A percentile compares a stretch with the other conserved stretches of the same genome.
phyloP scores from a whole-genome alignment of 2,113 vertebrate species.

The Recurvirostra avosetta region DNA sequence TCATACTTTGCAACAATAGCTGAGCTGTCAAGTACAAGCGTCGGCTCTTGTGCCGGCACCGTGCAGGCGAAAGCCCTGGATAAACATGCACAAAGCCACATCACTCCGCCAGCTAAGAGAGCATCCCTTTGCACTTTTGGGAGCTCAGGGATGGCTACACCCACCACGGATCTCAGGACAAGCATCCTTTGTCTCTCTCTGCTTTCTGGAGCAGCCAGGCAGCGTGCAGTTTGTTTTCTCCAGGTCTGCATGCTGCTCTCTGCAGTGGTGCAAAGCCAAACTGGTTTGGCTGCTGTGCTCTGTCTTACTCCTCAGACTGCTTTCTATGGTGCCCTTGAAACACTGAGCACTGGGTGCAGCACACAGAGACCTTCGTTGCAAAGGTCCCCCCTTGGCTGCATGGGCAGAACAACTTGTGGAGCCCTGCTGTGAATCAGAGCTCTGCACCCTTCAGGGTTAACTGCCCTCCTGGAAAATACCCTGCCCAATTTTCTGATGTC shows the following conservation, averaged over 20 bases:
- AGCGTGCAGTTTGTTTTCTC: not conserved
- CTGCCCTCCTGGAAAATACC: not conserved
- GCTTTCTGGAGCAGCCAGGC: not conserved
- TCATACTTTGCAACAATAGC: constrained; percentile 58
- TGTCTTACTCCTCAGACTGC: not conserved
- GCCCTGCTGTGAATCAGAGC: not conserved
- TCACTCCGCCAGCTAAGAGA: not conserved
- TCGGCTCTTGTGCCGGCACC: not conserved
- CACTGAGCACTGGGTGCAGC: not conserved
- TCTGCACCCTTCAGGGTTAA: not conserved
- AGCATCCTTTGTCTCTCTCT: not conserved
- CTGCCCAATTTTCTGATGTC: not conserved
- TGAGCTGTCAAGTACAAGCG: constrained; percentile 12
- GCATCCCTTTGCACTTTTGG: not conserved
- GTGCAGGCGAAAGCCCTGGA: not conserved
- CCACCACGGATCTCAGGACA: not conserved
- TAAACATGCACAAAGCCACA: not conserved
- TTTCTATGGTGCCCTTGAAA: not conserved
- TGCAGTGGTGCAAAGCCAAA: not conserved
- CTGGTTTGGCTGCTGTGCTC: not conserved
- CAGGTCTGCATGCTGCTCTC: not conserved
- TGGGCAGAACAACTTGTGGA: not conserved
- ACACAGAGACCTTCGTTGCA: not conserved
- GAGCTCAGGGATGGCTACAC: not conserved
- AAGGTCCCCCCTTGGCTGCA: not conserved